Evolutionary conservation across 2,888 invertebrate species (phyloP).

Genomic region (Eristalinus aeneus): DNA sequence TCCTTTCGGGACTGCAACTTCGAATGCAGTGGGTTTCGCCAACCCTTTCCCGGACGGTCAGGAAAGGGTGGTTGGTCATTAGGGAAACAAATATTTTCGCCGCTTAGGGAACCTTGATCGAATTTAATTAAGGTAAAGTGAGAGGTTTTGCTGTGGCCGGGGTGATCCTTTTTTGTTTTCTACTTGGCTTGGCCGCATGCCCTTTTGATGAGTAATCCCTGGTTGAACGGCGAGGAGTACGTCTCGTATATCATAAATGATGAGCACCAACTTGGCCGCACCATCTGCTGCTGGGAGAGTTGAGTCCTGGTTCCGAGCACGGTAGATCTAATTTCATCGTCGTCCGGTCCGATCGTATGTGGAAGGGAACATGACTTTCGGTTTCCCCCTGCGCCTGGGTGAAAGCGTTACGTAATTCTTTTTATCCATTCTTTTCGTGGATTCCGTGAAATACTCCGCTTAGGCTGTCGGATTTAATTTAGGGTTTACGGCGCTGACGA

Average conservation of each 20-base stretch:
- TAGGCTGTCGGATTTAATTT: conserved; percentile 48
- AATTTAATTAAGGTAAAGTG: conserved; percentile 67
- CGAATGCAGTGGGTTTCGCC: conserved; percentile 3
- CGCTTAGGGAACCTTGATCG: conserved; percentile 36
- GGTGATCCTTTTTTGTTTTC: conserved; percentile 56
- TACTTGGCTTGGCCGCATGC: conserved; percentile 51
- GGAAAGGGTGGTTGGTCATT: conserved; percentile 41
- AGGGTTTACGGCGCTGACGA: conserved; percentile 32
- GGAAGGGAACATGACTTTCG: conserved; percentile 23
- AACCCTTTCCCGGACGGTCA: conserved; percentile 38
- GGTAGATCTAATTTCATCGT: conserved; percentile 63
- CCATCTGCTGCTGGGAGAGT: conserved; percentile 52
- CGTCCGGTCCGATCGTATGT: conserved; percentile 49
- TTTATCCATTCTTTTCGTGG: not conserved
- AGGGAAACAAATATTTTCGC: conserved; percentile 40
- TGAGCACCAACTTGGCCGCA: conserved; percentile 9
- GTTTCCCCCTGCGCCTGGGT: conserved; percentile 30
- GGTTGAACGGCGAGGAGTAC: conserved; percentile 43
- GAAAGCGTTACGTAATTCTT: conserved; percentile 63
- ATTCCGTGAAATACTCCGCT: conserved; percentile 11
- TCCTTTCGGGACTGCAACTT: conserved; percentile 35
- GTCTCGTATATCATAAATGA: conserved; percentile 56
- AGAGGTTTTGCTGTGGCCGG: conserved; percentile 47
- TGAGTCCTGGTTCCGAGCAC: conserved; percentile 43
- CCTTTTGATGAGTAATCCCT: conserved; percentile 63